phyloP scores from a whole-genome alignment of 2,888 invertebrate species.

The Carterocephalus palaemon region DNA sequence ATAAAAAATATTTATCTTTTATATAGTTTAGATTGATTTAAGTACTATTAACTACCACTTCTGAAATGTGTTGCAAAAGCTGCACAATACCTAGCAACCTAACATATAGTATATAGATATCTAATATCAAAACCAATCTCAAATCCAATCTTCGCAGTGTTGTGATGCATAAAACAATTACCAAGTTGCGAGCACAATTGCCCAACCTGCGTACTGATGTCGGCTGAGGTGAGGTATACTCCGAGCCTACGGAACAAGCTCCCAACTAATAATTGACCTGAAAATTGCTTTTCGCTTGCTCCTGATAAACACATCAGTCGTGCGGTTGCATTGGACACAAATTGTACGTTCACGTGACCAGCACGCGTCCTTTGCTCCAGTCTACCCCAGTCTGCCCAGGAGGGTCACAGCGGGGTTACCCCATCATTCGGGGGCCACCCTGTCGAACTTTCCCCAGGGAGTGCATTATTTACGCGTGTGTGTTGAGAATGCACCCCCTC shows the following conservation, averaged over 20 bases:
- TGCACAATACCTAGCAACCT: too few species aligned
- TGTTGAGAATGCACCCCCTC: slow-evolving; percentile 28
- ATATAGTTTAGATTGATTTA: too few species aligned
- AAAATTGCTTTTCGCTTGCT: slow-evolving; percentile 34
- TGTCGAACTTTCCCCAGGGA: slow-evolving; percentile 20
- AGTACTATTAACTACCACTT: too few species aligned
- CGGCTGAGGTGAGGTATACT: too few species aligned
- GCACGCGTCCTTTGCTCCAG: slow-evolving; percentile 29
- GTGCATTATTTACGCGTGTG: slow-evolving; percentile 45
- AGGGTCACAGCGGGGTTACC: slow-evolving; percentile 16
- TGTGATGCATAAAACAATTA: not conserved
- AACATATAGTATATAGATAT: too few species aligned
- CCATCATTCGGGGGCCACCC: slow-evolving; percentile 17
- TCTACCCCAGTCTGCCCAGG: slow-evolving; percentile 22
- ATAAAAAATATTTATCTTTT: too few species aligned
- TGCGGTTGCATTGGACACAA: slow-evolving; percentile 18
- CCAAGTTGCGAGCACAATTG: not conserved
- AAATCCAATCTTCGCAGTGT: not conserved
- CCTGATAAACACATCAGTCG: slow-evolving; percentile 21
- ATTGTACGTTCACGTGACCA: slow-evolving; percentile 34
- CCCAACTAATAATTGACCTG: slow-evolving; percentile 9
- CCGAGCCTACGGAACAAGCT: too few species aligned
- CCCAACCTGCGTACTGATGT: too few species aligned
- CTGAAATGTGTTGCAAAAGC: too few species aligned
- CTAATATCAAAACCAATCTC: too few species aligned